A percentile compares a stretch with the other conserved stretches of the same genome.
These are phyloP conservation scores for Dicrostonyx torquatus DNA, from an alignment of 2,797 vertebrate genomes.

Conservation along the genomic window DNA sequence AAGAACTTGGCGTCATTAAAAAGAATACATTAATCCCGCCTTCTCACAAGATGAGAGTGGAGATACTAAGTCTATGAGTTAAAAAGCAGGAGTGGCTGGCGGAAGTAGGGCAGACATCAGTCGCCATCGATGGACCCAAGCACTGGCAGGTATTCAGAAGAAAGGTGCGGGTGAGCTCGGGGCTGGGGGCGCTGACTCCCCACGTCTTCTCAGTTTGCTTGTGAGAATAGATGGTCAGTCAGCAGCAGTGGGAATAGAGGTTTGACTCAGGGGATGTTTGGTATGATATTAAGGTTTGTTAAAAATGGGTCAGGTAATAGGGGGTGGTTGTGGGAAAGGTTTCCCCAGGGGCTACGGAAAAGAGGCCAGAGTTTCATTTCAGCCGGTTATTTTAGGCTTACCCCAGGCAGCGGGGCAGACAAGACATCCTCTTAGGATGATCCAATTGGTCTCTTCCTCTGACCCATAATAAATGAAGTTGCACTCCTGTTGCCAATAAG, in stretches of 20 bases:
- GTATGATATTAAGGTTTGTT: slow-evolving; percentile 51
- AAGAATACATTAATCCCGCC: not conserved
- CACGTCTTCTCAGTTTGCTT: not conserved
- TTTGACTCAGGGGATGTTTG: not conserved
- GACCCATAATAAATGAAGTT: slow-evolving; percentile 55
- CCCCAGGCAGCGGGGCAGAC: slow-evolving; percentile 50
- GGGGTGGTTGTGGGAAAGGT: slow-evolving; percentile 31
- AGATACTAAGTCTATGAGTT: not conserved
- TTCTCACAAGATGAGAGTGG: not conserved
- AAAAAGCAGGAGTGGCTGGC: not conserved
- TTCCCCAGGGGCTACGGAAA: slow-evolving; percentile 66
- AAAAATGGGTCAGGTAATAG: slow-evolving; percentile 59
- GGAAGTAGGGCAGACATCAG: not conserved
- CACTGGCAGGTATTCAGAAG: not conserved
- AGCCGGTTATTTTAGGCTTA: slow-evolving; percentile 69
- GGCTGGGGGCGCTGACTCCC: not conserved
- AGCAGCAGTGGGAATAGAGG: not conserved
- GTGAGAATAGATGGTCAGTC: not conserved
- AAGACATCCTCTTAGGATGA: slow-evolving; percentile 38
- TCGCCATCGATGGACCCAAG: not conserved
- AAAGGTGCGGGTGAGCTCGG: not conserved
- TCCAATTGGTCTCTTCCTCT: slow-evolving; percentile 27
- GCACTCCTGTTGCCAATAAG: not conserved
- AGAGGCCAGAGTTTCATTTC: slow-evolving; percentile 74
- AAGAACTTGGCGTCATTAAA: slow-evolving; percentile 14